Evolutionary conservation across 2,113 vertebrate genomes (phyloP).

Genomic region (Oreochromis spilurus): DNA sequence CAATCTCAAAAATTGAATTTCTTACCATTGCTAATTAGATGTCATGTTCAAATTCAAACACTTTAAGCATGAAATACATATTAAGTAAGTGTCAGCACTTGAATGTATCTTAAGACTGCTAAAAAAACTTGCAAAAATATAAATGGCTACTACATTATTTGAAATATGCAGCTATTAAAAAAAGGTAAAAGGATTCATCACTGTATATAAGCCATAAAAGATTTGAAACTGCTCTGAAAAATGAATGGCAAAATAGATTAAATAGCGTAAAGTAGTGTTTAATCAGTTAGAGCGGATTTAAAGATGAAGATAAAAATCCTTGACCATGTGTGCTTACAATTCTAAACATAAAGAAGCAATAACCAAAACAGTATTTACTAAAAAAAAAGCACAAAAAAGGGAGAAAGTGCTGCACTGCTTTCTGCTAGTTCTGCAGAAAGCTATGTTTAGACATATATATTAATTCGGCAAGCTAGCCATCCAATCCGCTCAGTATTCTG

Average conservation of each 20-base stretch:
- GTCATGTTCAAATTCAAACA: not conserved
- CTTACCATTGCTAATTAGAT: not conserved
- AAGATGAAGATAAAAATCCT: not conserved
- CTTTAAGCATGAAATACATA: not conserved
- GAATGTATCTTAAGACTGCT: not conserved
- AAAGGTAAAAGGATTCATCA: not conserved
- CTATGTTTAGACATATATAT: not conserved
- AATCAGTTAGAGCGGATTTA: not conserved
- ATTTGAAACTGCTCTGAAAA: not conserved
- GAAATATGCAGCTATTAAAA: not conserved
- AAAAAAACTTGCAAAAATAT: not conserved
- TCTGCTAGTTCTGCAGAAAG: not conserved
- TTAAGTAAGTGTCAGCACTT: not conserved
- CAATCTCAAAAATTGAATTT: not conserved
- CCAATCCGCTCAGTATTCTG: not conserved
- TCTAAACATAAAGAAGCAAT: not conserved
- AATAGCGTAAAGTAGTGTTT: not conserved
- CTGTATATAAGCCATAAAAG: not conserved
- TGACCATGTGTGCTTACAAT: not conserved
- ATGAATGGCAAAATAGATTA: not conserved
- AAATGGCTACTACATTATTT: rapidly evolving
- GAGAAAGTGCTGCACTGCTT: not conserved
- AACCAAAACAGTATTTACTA: not conserved
- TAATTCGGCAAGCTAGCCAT: not conserved
- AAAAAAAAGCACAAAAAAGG: not conserved